A percentile compares a stretch with the other conserved stretches of the same genome.
These are phyloP conservation scores for Daptonema setosum DNA, from an alignment of 2,888 invertebrate genomes.

Conservation along the genomic window DNA sequence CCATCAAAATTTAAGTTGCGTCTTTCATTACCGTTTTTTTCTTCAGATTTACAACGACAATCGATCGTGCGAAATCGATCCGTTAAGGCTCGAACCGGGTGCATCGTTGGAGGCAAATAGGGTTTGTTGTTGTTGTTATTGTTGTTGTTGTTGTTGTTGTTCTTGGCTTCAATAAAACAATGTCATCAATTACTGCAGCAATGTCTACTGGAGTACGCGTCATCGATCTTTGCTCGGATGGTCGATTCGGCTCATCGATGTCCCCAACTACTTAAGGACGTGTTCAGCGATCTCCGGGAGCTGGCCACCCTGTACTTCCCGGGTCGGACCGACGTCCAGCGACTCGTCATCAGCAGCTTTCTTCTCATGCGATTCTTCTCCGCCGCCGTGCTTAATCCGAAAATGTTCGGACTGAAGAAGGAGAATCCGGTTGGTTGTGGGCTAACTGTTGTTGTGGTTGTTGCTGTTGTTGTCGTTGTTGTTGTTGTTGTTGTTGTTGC, in stretches of 20 bases:
- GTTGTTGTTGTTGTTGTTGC: too few species aligned
- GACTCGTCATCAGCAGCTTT: constrained; percentile 22
- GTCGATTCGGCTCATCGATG: constrained; percentile 18
- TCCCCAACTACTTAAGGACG: constrained; percentile 17
- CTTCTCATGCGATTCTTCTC: constrained; percentile 26
- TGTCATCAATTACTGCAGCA: constrained; percentile 6
- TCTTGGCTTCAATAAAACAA: background rate
- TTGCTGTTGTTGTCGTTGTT: too few species aligned
- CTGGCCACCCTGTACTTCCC: constrained; percentile 15
- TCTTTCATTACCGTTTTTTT: too few species aligned
- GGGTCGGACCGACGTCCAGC: constrained; percentile 12
- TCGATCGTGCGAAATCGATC: constrained; percentile 24
- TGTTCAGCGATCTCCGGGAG: constrained; percentile 18
- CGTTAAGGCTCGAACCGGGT: constrained; percentile 12
- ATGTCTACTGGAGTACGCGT: constrained; percentile 19
- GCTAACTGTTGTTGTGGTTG: too few species aligned
- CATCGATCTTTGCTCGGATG: constrained; percentile 18
- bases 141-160: background rate
- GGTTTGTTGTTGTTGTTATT: constrained; percentile 8
- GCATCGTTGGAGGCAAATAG: constrained; percentile 11
- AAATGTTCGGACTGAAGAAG: constrained; percentile 18
- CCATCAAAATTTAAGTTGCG: too few species aligned
- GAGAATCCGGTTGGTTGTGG: constrained; percentile 15
- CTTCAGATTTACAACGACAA: constrained; percentile 21
- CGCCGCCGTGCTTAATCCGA: constrained; percentile 23